Evolutionary conservation across 2,113 vertebrate species (phyloP).

Genomic region (Ctenodactylus gundi): DNA sequence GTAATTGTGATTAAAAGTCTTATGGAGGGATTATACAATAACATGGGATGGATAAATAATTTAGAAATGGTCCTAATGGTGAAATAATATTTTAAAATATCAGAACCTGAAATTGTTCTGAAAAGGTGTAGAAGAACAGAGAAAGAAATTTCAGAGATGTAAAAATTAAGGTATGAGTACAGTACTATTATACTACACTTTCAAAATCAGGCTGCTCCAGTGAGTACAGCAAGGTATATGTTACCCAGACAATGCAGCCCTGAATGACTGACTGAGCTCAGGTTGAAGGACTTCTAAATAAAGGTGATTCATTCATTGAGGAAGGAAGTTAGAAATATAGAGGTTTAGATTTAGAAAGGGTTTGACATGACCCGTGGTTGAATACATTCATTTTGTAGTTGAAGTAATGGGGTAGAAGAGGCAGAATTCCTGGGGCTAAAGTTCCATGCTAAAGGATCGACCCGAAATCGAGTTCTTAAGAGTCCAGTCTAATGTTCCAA

Average conservation of each 20-base stretch:
- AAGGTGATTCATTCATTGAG: not conserved
- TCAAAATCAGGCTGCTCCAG: not conserved
- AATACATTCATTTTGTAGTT: not conserved
- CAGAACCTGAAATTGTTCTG: not conserved
- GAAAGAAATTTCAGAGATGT: not conserved
- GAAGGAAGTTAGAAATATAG: not conserved
- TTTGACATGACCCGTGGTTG: not conserved
- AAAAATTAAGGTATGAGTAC: not conserved
- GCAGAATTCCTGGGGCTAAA: not conserved
- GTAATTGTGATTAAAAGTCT: not conserved
- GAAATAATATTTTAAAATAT: conserved; percentile 6
- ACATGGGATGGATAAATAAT: not conserved
- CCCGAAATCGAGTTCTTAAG: not conserved
- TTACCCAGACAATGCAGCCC: not conserved
- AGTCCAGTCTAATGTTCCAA: not conserved
- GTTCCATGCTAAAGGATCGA: not conserved
- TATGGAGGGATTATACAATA: conserved; percentile 35
- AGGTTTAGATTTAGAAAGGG: not conserved
- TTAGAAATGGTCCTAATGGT: not conserved
- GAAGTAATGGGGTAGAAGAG: not conserved
- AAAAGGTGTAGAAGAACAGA: not conserved
- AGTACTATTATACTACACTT: not conserved
- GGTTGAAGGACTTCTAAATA: not conserved
- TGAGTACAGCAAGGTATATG: not conserved
- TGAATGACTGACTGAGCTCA: not conserved